These are phyloP conservation scores for Leptinotarsa undecemlineata DNA, from an alignment of 1,140 invertebrate genomes.

Conservation along the genomic window DNA sequence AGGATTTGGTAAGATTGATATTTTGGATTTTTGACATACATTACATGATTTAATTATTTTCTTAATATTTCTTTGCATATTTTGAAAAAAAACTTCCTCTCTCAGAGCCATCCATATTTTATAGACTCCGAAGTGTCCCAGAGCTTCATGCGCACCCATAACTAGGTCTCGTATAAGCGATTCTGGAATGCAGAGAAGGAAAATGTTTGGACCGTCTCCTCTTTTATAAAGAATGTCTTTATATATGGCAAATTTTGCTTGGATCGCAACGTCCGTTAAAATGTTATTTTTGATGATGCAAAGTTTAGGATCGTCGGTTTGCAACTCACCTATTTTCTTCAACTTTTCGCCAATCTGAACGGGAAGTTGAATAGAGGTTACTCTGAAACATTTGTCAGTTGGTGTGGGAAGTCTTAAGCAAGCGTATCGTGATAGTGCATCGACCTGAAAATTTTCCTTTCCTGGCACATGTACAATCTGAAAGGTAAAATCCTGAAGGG, in stretches of 20 bases:
- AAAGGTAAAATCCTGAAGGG: slow-evolving; percentile 7
- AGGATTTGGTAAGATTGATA: not conserved
- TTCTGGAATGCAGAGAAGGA: slow-evolving; percentile 5
- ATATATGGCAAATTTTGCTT: slow-evolving; percentile 1
- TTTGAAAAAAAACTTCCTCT: slow-evolving; percentile 7
- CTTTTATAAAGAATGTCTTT: not conserved
- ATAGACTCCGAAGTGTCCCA: not conserved
- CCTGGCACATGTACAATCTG: not conserved
- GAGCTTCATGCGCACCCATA: not conserved
- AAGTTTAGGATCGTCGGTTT: not conserved
- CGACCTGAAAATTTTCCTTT: not conserved
- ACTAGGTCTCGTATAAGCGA: not conserved
- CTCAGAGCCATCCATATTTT: slow-evolving; percentile 1
- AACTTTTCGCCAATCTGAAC: not conserved
- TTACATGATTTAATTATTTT: slow-evolving; percentile 35
- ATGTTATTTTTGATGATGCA: not conserved
- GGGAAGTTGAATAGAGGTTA: not conserved
- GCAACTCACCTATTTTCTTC: not conserved
- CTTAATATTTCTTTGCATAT: slow-evolving; percentile 36
- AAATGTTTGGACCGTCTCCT: not conserved
- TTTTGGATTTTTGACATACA: slow-evolving; percentile 32
- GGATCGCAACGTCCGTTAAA: not conserved
- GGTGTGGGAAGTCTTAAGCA: not conserved
- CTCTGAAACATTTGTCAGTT: slow-evolving; percentile 6
- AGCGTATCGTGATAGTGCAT: not conserved